Percentiles rank a stretch among this genome's conserved stretches.
phyloP scores from a whole-genome alignment of 2,797 vertebrate species.

The Apogon hyalosoma region DNA sequence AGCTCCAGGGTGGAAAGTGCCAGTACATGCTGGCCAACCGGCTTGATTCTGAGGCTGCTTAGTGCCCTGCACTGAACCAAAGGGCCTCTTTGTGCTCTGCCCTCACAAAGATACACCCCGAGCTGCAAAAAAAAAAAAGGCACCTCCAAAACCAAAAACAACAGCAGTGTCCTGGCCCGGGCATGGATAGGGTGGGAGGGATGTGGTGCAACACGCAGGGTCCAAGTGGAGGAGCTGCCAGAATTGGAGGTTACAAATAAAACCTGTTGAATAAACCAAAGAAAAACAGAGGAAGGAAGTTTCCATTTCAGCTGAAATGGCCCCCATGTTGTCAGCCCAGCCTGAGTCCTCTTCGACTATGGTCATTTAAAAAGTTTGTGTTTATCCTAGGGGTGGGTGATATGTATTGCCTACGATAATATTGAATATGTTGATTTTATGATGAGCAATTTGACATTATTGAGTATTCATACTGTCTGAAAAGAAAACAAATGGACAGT shows the following conservation, averaged over 20 bases:
- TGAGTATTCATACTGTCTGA: too few relatives aligned
- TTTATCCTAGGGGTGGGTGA: too few relatives aligned
- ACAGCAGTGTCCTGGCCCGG: constrained; percentile 45
- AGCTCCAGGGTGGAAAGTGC: constrained; percentile 75
- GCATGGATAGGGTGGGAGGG: not conserved
- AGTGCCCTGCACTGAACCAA: constrained; percentile 59
- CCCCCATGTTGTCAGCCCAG: constrained; percentile 32
- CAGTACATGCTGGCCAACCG: constrained; percentile 71
- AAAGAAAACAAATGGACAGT: too few relatives aligned
- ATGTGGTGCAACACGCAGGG: constrained; percentile 7
- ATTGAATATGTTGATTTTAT: too few relatives aligned
- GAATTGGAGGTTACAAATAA: constrained; percentile 54
- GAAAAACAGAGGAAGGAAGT: constrained; percentile 66
- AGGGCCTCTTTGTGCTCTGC: constrained; percentile 75
- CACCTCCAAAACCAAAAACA: constrained; percentile 55
- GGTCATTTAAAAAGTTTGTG: not conserved
- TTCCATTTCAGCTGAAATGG: constrained; percentile 57
- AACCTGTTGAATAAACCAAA: constrained; percentile 49
- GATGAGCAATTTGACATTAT: too few relatives aligned
- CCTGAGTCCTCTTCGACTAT: constrained; percentile 28
- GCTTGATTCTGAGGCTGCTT: constrained; percentile 61
- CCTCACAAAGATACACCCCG: constrained; percentile 67
- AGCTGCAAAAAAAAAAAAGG: constrained; percentile 42
- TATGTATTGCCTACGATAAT: too few relatives aligned
- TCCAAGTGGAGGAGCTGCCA: constrained; percentile 53